phyloP scores from a whole-genome alignment of 2,888 invertebrate species.

The Tortrix viridana region DNA sequence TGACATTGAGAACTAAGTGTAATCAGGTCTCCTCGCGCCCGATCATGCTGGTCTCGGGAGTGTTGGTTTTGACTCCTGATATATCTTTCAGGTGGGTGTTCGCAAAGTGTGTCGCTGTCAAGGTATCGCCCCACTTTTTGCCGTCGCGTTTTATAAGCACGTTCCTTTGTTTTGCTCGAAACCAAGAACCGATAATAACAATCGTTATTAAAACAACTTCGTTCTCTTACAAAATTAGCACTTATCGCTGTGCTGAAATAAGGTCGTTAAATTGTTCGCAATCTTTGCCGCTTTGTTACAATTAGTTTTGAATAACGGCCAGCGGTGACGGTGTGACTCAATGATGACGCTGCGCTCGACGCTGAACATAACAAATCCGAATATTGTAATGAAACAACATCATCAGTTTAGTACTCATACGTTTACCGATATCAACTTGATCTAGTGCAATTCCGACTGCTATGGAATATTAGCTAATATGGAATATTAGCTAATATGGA shows the following conservation, averaged over 20 bases:
- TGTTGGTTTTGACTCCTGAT: slow-evolving; percentile 76
- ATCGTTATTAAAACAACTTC: slow-evolving; percentile 33
- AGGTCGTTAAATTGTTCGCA: slow-evolving; percentile 25
- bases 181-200: slow-evolving; percentile 24
- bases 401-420: not conserved
- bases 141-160: slow-evolving; percentile 22
- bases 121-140: slow-evolving; percentile 27
- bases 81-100: slow-evolving; percentile 77
- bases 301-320: slow-evolving; percentile 33
- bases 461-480: slow-evolving; percentile 10
- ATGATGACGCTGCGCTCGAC: slow-evolving; percentile 14
- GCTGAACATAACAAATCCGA: slow-evolving; percentile 23
- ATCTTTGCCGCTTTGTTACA: slow-evolving; percentile 33
- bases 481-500: no score
- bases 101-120: slow-evolving; percentile 37
- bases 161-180: slow-evolving; percentile 34
- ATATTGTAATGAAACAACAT: slow-evolving; percentile 13
- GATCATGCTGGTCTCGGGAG: slow-evolving; percentile 79
- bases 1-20: slow-evolving; percentile 64
- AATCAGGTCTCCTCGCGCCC: slow-evolving; percentile 53
- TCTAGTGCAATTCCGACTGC: no score
- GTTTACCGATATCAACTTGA: no score
- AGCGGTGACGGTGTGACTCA: slow-evolving; percentile 28
- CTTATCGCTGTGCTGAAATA: slow-evolving; percentile 31
- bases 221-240: slow-evolving; percentile 19